phyloP scores from a whole-genome alignment of 2,797 vertebrate species.

The Lepus oiostolus region DNA sequence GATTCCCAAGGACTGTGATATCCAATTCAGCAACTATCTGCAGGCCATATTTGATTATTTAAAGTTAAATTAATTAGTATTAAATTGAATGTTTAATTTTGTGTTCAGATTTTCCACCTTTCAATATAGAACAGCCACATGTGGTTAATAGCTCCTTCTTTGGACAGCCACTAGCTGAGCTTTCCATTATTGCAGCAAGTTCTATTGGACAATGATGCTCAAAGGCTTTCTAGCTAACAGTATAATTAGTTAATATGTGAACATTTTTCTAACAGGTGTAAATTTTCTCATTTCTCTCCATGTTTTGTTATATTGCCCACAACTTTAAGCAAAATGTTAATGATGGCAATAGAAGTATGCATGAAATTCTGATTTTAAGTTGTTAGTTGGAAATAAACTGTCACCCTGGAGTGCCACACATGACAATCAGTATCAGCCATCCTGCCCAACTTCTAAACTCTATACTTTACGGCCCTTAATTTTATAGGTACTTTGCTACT shows the following conservation, averaged over 20 bases:
- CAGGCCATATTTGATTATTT: background rate
- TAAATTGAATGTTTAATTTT: background rate
- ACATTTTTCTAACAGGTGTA: background rate
- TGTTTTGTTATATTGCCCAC: background rate
- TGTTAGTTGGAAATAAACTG: background rate
- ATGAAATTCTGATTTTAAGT: background rate
- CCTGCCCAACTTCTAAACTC: background rate
- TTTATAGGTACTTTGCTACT: background rate
- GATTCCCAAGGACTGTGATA: background rate
- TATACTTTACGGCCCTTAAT: background rate
- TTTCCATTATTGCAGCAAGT: background rate
- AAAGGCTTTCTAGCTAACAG: background rate
- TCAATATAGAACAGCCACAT: background rate
- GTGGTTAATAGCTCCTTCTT: background rate
- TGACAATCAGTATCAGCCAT: background rate
- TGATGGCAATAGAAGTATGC: background rate
- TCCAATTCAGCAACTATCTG: background rate
- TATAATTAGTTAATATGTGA: background rate
- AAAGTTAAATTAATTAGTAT: conserved; percentile 44
- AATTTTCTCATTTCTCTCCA: background rate
- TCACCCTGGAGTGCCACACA: background rate
- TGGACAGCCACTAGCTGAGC: background rate
- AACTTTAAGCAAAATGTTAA: background rate
- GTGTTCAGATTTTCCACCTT: background rate
- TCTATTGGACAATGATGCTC: background rate